phyloP scores from a whole-genome alignment of 2,888 invertebrate species.

The Romanomermis culicivorax region DNA sequence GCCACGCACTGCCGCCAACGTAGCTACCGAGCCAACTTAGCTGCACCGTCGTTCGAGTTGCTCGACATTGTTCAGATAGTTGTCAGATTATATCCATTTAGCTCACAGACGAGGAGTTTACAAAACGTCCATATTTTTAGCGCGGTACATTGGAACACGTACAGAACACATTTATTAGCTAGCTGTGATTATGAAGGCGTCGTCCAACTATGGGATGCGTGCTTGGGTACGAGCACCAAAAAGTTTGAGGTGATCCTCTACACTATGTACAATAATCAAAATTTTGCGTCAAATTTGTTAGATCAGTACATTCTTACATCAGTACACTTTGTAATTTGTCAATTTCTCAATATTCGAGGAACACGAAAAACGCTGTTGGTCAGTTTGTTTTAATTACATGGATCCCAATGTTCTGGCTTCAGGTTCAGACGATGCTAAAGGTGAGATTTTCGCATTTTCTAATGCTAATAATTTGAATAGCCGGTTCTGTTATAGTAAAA shows the following conservation, averaged over 20 bases:
- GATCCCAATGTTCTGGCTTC: slow-evolving; percentile 73
- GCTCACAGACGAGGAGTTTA: no score
- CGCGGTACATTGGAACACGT: slow-evolving; percentile 78
- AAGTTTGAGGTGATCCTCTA: not conserved
- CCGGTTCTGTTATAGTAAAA: slow-evolving; percentile 41
- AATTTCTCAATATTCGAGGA: slow-evolving; percentile 38
- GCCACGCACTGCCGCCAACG: not conserved
- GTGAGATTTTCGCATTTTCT: slow-evolving; percentile 15
- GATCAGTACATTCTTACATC: no score
- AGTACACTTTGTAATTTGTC: not conserved
- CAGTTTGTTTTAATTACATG: slow-evolving; percentile 74
- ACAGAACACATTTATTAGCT: slow-evolving; percentile 63
- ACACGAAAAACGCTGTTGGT: slow-evolving; percentile 86
- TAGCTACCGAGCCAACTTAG: not conserved
- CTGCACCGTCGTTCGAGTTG: not conserved
- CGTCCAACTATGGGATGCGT: slow-evolving; percentile 74
- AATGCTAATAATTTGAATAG: not conserved
- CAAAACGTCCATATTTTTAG: slow-evolving; percentile 33
- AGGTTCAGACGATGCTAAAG: slow-evolving; percentile 68
- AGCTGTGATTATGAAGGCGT: slow-evolving; percentile 84
- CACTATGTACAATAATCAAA: not conserved
- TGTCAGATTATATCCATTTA: not conserved
- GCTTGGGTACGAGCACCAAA: slow-evolving; percentile 14
- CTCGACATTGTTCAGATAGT: not conserved
- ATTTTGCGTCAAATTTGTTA: no score